A percentile compares a stretch with the other conserved stretches of the same genome.
These are phyloP conservation scores for Anniella stebbinsi DNA, from an alignment of 2,797 vertebrate genomes.

Conservation along the genomic window DNA sequence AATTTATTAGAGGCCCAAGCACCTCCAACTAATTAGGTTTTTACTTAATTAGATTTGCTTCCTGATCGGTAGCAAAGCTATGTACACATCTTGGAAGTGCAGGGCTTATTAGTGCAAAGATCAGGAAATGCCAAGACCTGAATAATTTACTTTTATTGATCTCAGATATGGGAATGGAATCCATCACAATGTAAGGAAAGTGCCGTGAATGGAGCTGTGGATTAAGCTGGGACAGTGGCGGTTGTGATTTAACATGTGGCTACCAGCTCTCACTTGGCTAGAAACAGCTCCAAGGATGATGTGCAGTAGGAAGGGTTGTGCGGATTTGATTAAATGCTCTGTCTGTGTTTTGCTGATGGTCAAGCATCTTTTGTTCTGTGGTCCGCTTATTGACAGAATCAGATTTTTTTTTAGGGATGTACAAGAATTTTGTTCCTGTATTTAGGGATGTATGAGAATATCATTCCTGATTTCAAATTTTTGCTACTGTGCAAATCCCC, in stretches of 20 bases:
- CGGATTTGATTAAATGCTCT: no score
- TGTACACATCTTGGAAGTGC: neutral
- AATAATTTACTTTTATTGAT: constrained; percentile 29
- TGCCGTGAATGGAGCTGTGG: neutral
- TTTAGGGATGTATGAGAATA: no score
- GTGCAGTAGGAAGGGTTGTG: neutral
- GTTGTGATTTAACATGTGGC: neutral
- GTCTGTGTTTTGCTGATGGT: no score
- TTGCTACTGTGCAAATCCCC: no score
- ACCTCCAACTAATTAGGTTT: constrained; percentile 55
- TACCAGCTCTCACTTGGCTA: neutral
- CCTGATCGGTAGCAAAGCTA: constrained; percentile 16
- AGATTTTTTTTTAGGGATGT: no score
- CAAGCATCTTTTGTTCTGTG: no score
- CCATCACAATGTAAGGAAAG: neutral
- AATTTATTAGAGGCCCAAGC: constrained; percentile 2
- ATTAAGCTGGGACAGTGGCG: neutral
- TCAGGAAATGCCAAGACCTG: neutral
- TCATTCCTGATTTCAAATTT: no score
- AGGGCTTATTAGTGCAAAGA: neutral
- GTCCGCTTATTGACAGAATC: no score
- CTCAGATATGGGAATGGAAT: neutral
- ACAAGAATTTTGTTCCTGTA: no score
- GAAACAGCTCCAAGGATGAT: neutral
- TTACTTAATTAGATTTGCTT: constrained; percentile 53